These are phyloP conservation scores for Taphrorychus bicolor DNA, from an alignment of 2,888 invertebrate species.

Conservation along the genomic window DNA sequence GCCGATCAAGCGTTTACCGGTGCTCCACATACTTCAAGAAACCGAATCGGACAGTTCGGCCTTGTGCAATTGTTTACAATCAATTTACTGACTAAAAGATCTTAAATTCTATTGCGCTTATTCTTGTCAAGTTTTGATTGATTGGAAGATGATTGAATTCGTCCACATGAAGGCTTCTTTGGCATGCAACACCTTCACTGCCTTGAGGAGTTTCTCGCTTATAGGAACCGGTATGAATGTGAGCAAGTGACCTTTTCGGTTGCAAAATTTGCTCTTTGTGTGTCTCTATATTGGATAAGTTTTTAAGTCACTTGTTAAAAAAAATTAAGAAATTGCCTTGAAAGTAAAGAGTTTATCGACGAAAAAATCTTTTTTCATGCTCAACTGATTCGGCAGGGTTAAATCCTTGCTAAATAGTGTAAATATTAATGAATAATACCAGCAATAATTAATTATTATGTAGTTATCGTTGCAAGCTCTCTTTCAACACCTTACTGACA, in stretches of 20 bases:
- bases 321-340: background rate
- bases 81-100: background rate
- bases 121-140: too few species aligned
- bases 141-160: too few species aligned
- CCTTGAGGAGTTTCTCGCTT: too few species aligned
- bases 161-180: too few species aligned
- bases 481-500: too few species aligned
- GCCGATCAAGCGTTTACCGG: slow-evolving; percentile 30
- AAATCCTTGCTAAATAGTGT: background rate
- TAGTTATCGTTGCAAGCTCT: background rate
- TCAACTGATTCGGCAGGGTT: background rate
- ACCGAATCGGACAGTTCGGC: slow-evolving; percentile 24
- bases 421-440: background rate
- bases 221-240: background rate
- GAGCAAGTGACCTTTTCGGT: background rate
- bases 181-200: too few species aligned
- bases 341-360: background rate
- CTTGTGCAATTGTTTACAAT: slow-evolving; percentile 26
- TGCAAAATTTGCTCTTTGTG: background rate
- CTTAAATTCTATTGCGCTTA: too few species aligned
- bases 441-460: background rate
- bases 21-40: slow-evolving; percentile 36
- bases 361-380: background rate
- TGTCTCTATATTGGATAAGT: background rate
- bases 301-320: too few species aligned